These are phyloP conservation scores for Telmatherina bonti DNA, from an alignment of 2,797 vertebrate species.

Conservation along the genomic window DNA sequence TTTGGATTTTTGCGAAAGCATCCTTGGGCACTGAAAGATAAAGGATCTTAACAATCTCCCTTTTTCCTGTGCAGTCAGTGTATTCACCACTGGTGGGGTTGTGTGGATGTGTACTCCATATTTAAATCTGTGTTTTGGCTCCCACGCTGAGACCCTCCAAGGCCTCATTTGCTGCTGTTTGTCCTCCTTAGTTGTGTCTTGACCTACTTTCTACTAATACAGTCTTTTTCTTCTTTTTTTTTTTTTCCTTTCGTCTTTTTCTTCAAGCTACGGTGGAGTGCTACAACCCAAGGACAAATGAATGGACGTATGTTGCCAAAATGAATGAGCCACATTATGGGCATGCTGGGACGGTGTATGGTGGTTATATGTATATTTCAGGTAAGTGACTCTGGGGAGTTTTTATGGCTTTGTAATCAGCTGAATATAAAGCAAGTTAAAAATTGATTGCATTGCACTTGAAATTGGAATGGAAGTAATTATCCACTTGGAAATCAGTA, in stretches of 20 bases:
- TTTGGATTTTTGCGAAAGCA: slow-evolving; percentile 28
- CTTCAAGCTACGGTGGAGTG: slow-evolving; percentile 96
- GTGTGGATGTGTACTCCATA: slow-evolving; percentile 52
- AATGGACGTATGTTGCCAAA: slow-evolving; percentile 98
- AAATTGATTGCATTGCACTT: background rate
- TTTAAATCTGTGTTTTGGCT: slow-evolving; percentile 77
- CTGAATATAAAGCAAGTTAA: background rate
- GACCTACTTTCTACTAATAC: slow-evolving; percentile 78
- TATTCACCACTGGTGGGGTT: slow-evolving; percentile 44
- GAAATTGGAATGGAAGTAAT: background rate
- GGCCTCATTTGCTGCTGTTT: slow-evolving; percentile 80
- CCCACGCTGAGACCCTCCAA: slow-evolving; percentile 75
- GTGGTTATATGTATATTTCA: slow-evolving; percentile 99
- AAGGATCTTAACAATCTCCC: slow-evolving; percentile 49
- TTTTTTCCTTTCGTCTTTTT: slow-evolving; percentile 24
- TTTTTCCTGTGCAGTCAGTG: slow-evolving; percentile 57
- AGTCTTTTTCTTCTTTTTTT: slow-evolving; percentile 6
- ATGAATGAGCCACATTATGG: slow-evolving; percentile 99
- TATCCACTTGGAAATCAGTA: background rate
- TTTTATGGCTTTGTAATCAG: fast-evolving
- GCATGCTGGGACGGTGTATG: slow-evolving; percentile 96
- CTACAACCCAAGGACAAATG: slow-evolving; percentile 98
- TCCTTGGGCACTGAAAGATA: slow-evolving; percentile 35
- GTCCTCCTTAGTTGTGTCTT: slow-evolving; percentile 78
- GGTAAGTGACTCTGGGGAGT: slow-evolving; percentile 79